Percentiles rank a stretch among this genome's conserved stretches.
These are phyloP conservation scores for Sebastes diploproa DNA, from an alignment of 2,797 vertebrate species.

Conservation along the genomic window DNA sequence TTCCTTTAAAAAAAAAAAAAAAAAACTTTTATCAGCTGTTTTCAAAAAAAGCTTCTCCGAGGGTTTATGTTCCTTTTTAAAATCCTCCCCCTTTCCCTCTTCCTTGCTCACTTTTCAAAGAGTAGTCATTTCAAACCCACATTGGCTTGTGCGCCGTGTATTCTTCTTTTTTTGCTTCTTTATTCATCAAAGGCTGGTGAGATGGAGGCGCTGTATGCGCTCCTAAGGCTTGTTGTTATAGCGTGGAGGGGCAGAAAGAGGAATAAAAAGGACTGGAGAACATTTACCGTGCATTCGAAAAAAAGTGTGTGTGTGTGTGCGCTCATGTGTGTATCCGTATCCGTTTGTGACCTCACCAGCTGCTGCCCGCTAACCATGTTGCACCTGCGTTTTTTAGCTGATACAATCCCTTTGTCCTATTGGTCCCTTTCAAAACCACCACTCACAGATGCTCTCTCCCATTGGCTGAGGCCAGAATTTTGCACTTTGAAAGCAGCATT, in stretches of 20 bases:
- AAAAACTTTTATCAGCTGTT: slow-evolving; percentile 38
- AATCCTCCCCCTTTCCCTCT: background rate
- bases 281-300: slow-evolving; percentile 34
- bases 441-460: slow-evolving; percentile 52
- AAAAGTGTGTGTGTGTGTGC: slow-evolving; percentile 18
- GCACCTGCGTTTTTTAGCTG: slow-evolving; percentile 79
- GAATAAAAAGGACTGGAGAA: slow-evolving; percentile 33
- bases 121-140: slow-evolving; percentile 35
- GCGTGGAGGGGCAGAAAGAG: slow-evolving; percentile 24
- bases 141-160: slow-evolving; percentile 3
- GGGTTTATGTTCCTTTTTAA: slow-evolving; percentile 50
- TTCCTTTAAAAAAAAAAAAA: slow-evolving; percentile 34
- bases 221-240: slow-evolving; percentile 21
- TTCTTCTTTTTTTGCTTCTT: slow-evolving; percentile 32
- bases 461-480: slow-evolving; percentile 63
- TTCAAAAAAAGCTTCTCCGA: slow-evolving; percentile 34
- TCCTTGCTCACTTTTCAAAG: slow-evolving; percentile 48
- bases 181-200: slow-evolving; percentile 46
- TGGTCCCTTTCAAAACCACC: slow-evolving; percentile 69
- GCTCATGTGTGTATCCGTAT: slow-evolving; percentile 2
- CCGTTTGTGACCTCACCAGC: slow-evolving; percentile 74
- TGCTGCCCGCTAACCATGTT: slow-evolving; percentile 73
- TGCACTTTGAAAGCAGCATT: slow-evolving; percentile 59
- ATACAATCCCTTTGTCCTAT: slow-evolving; percentile 67
- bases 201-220: background rate